A percentile compares a stretch with the other conserved stretches of the same genome.
Conservation (phyloP, 2,113 vertebrate species). For the Platichthys flesus region DNA sequence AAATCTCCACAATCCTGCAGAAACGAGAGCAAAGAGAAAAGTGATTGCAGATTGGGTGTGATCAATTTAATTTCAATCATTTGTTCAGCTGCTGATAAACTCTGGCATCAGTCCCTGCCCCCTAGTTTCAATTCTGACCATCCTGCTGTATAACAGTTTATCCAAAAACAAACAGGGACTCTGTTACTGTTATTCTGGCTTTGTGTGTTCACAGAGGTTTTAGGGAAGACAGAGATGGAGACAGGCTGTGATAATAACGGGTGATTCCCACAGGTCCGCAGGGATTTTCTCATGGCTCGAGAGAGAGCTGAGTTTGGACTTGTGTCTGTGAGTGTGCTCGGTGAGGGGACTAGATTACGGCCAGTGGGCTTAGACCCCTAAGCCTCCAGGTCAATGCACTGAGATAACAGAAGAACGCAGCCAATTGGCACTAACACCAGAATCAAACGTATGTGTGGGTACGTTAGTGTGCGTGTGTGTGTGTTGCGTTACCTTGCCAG, state of each 20-base stretch:
- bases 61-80: constrained; percentile 21
- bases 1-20: constrained; percentile 87
- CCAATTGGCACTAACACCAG: constrained; percentile 60
- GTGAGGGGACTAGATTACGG: constrained; percentile 68
- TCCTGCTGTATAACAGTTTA: constrained; percentile 10
- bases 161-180: constrained; percentile 14
- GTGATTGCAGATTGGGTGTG: constrained; percentile 20
- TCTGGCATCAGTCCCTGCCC: constrained; percentile 32
- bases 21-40: constrained; percentile 23
- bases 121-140: neutral
- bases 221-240: constrained; percentile 35
- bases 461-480: constrained; percentile 17
- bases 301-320: constrained; percentile 62
- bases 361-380: constrained; percentile 70
- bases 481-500: constrained; percentile 78
- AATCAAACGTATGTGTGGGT: constrained; percentile 32
- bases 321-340: constrained; percentile 59
- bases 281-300: constrained; percentile 75
- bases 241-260: constrained; percentile 65
- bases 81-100: constrained; percentile 48
- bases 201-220: constrained; percentile 40
- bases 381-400: constrained; percentile 81
- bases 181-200: constrained; percentile 13
- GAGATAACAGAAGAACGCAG: constrained; percentile 82
- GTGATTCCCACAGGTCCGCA: constrained; percentile 70